Conservation (phyloP, 2,888 invertebrate species). For the Cephus rjabovi region DNA sequence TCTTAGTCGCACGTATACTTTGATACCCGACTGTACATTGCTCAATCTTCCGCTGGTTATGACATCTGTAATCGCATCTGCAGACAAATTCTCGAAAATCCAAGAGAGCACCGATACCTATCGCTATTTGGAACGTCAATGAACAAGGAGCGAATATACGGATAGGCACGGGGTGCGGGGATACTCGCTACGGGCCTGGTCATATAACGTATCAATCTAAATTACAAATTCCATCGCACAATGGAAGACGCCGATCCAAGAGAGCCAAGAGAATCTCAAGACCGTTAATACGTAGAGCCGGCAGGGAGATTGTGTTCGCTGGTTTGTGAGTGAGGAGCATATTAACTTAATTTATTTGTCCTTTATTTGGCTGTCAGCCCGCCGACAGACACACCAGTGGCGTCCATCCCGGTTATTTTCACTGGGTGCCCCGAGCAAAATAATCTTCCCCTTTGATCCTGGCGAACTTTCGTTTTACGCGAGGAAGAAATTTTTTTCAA, state of each 20-base stretch:
- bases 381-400: constrained; percentile 51
- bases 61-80: background rate
- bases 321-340: constrained; percentile 42
- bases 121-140: constrained; percentile 26
- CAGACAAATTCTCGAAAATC: constrained; percentile 50
- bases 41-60: too few species aligned
- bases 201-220: constrained; percentile 63
- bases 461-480: too few species aligned
- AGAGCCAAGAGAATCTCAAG: constrained; percentile 32
- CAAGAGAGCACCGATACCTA: constrained; percentile 23
- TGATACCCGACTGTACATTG: too few species aligned
- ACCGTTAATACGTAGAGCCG: constrained; percentile 26
- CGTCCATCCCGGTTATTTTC: constrained; percentile 50
- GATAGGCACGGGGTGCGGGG: constrained; percentile 10
- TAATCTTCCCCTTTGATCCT: too few species aligned
- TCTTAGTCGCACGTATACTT: too few species aligned
- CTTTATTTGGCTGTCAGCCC: constrained; percentile 64
- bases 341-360: constrained; percentile 66
- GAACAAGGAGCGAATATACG: constrained; percentile 15
- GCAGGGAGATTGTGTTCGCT: constrained; percentile 42
- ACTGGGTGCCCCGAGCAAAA: constrained; percentile 25
- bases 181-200: constrained; percentile 23
- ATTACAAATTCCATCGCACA: constrained; percentile 47
- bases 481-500: too few species aligned
- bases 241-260: constrained; percentile 26